Evolutionary conservation across 2,888 invertebrate species (phyloP).

Genomic region (Nasonovia ribisnigri): DNA sequence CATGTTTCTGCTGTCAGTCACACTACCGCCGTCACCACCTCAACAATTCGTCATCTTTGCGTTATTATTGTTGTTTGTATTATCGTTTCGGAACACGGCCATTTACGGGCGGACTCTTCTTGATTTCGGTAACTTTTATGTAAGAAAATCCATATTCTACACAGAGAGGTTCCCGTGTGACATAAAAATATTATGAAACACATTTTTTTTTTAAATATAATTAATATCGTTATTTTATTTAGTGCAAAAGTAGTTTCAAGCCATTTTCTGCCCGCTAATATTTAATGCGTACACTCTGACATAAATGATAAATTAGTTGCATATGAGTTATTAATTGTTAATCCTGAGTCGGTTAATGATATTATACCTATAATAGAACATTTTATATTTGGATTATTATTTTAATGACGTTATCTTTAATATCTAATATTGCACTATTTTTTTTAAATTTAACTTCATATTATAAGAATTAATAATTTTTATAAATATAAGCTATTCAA

Average conservation of each 20-base stretch:
- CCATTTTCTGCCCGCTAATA: background rate
- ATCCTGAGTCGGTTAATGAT: background rate
- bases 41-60: background rate
- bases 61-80: background rate
- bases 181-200: background rate
- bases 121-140: background rate
- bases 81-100: background rate
- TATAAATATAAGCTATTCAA: background rate
- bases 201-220: background rate
- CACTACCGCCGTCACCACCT: background rate
- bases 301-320: background rate
- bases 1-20: background rate
- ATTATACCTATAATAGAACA: background rate
- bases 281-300: background rate
- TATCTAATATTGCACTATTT: background rate
- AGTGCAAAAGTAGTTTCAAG: background rate
- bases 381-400: background rate
- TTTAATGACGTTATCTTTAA: background rate
- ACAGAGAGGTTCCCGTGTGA: too few species aligned
- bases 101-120: background rate
- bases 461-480: background rate
- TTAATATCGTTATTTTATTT: background rate
- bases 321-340: background rate
- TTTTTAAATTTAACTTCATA: too few species aligned
- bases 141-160: background rate